Base-by-base conservation (phyloP, 1,140 invertebrate species). In the Amyelois transitella region DNA sequence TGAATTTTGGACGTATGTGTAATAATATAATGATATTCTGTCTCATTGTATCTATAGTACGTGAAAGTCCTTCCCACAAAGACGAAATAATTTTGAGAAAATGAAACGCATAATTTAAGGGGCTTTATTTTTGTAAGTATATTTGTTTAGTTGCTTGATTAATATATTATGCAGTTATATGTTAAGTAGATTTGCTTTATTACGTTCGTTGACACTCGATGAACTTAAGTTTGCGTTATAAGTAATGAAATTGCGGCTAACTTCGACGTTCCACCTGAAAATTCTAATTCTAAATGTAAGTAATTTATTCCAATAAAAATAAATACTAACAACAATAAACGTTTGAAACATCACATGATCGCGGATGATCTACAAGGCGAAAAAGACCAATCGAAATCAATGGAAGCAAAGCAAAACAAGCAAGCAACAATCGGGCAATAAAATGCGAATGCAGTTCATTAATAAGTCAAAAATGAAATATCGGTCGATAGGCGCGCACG, bases 401-500 rank as follows among this genome's bases (percentile, higher is more conserved):
- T 38, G n/a, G 17, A 6, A 12, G n/a, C 32, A 38, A 14, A 19
- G 5, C 21, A 14, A 14, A 19, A 24, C 20, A 21, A 24, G 12
- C 18, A 19, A 18, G 20, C 18, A 21, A 5, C 45, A 12, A 48
- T 20, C 45, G 43, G 0, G 18, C 52, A 45, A 54, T 47, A 47
- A 45, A 54, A 54, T 24, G 28, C 17, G 44, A 48, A 53, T 17
- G 51, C 38, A 53, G 38, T 52, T 56, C 70, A 64, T 75, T 73
- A 73, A 81, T 81, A 75, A 79, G 74, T 77, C 76, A 75, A 54
- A 68, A 66, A 52, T 82, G 78, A 85, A 85, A 74, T 78, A 82
- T 83, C 80, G 75, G 77, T 71, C 61, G 72, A 74, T 74, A 74
- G 72, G 70, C 66, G 70, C 66, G 72, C 77, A 71, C 64, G 64